Conservation (phyloP, 2,797 vertebrate species). For the Pteronotus mesoamericanus region DNA sequence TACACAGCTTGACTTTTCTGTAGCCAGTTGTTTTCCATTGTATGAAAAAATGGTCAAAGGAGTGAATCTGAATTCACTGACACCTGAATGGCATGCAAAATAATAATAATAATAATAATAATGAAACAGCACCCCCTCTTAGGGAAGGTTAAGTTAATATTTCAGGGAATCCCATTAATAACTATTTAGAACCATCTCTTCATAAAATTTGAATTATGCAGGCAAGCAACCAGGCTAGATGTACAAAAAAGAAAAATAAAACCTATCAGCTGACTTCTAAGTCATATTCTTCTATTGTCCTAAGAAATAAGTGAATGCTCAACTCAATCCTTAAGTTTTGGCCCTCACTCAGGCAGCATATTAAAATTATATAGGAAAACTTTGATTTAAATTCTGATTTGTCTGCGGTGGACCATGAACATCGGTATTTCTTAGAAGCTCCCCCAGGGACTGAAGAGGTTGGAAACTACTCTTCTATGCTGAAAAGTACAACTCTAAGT, state of each 20-base stretch:
- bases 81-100: background rate
- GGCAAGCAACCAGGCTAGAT: background rate
- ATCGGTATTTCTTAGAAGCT: background rate
- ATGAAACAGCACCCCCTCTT: background rate
- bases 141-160: background rate
- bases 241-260: background rate
- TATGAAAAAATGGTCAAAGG: background rate
- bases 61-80: background rate
- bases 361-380: background rate
- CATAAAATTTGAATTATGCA: conserved; percentile 25
- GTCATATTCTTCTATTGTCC: background rate
- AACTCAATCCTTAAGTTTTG: background rate
- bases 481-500: too few species aligned
- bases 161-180: background rate
- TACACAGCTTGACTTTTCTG: background rate
- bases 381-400: background rate
- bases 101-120: too few species aligned
- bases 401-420: background rate
- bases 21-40: background rate
- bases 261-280: background rate
- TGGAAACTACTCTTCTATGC: background rate
- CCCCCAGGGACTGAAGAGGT: background rate
- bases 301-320: background rate
- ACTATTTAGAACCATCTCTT: background rate
- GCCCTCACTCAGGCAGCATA: background rate